These are phyloP conservation scores for Actinernus sp. DNA, from an alignment of 92 coral and sea anemone genomes.

Conservation along the genomic window DNA sequence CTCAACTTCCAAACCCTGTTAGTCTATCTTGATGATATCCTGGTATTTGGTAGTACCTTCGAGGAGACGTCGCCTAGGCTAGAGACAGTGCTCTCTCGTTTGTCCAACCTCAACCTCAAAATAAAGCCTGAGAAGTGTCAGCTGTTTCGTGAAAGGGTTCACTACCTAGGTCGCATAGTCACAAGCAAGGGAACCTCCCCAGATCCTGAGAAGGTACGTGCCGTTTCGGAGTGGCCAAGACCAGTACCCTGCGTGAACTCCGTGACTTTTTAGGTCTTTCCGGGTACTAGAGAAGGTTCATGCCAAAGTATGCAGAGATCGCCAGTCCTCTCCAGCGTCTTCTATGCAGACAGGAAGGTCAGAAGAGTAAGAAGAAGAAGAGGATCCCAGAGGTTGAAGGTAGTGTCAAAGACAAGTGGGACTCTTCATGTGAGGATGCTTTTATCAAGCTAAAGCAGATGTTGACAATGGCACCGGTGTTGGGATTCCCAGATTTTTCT, in stretches of 20 bases:
- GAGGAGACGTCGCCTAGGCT: slow-evolving; percentile 58
- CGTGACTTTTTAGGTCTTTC: slow-evolving; percentile 48
- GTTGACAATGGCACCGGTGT: slow-evolving; percentile 60
- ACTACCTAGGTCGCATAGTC: slow-evolving; percentile 49
- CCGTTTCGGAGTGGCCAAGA: slow-evolving; percentile 58
- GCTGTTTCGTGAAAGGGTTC: slow-evolving; percentile 37
- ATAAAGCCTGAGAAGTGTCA: slow-evolving; percentile 56
- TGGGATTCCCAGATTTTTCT: slow-evolving; percentile 65
- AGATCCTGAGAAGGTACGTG: slow-evolving; percentile 52
- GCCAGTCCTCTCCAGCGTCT: slow-evolving; percentile 56
- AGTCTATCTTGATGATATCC: slow-evolving; percentile 66
- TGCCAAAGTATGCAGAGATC: slow-evolving; percentile 33
- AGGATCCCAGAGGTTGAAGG: slow-evolving; percentile 1
- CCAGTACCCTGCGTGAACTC: slow-evolving; percentile 68
- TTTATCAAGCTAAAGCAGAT: slow-evolving; percentile 40
- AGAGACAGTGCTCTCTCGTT: slow-evolving; percentile 50
- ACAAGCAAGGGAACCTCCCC: slow-evolving; percentile 35
- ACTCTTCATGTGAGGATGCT: slow-evolving; percentile 44
- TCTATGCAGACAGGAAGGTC: slow-evolving; percentile 36
- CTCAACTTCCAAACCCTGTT: slow-evolving; percentile 57
- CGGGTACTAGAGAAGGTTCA: slow-evolving; percentile 50
- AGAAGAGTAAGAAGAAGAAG: slow-evolving; percentile 11
- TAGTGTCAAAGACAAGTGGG: slow-evolving; percentile 43
- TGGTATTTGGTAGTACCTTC: slow-evolving; percentile 58
- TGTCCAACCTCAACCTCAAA: slow-evolving; percentile 41